Conservation (phyloP, 2,113 vertebrate genomes). For the Equus przewalskii region DNA sequence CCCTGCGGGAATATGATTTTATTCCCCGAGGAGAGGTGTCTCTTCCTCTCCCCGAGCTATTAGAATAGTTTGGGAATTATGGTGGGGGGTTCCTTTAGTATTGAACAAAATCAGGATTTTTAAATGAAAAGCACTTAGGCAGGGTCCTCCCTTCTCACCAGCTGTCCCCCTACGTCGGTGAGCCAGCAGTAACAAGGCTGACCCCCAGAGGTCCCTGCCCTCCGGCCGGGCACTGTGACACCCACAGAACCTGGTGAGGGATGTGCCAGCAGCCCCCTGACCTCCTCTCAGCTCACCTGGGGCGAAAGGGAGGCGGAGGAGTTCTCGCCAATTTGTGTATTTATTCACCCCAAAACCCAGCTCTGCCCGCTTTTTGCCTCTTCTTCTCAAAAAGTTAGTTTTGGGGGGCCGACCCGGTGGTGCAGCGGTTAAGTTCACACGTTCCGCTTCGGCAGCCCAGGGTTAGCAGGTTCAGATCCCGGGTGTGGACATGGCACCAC, state of each 20-base stretch:
- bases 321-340: rapidly evolving
- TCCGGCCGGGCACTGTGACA: rapidly evolving
- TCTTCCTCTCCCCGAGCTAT: background rate
- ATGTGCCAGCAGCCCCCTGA: background rate
- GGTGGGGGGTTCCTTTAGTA: background rate
- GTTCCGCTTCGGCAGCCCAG: too few relatives aligned
- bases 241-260: background rate
- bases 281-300: background rate
- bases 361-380: too few relatives aligned
- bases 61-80: background rate
- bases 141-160: background rate
- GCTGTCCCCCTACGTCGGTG: too few relatives aligned
- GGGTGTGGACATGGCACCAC: too few relatives aligned
- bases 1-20: background rate
- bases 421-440: too few relatives aligned
- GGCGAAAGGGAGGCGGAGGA: background rate
- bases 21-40: background rate
- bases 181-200: background rate
- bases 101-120: background rate
- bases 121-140: background rate
- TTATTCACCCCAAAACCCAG: background rate
- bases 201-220: background rate
- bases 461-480: too few relatives aligned
- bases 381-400: background rate
- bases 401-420: too few relatives aligned